Conservation (phyloP, 1,140 invertebrate genomes). For the Cryptotermes secundus region DNA sequence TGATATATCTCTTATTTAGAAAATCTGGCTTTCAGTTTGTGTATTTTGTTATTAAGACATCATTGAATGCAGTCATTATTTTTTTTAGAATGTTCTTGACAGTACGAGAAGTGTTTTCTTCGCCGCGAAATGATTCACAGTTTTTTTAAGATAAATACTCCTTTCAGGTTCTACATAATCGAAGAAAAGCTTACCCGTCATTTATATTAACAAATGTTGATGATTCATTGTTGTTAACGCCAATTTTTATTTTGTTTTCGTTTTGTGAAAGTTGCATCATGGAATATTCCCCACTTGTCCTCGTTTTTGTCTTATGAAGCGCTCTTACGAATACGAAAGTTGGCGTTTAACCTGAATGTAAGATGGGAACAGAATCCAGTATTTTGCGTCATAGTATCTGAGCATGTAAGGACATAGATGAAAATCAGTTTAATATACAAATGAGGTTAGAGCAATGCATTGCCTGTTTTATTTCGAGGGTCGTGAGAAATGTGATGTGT, state of each 20-base stretch:
- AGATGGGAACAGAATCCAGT: background rate
- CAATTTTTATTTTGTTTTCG: background rate
- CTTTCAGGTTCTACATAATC: background rate
- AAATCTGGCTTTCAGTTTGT: too few relatives aligned
- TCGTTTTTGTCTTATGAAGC: background rate
- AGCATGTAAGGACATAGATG: background rate
- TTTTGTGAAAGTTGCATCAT: conserved; percentile 7
- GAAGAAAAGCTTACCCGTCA: background rate
- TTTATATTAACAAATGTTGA: background rate
- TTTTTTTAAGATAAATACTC: background rate
- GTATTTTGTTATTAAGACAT: too few relatives aligned
- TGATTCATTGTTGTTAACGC: background rate
- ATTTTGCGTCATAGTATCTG: background rate
- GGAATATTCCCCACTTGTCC: background rate
- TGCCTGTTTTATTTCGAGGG: background rate
- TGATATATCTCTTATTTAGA: too few relatives aligned
- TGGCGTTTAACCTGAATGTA: background rate
- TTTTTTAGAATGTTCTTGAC: background rate
- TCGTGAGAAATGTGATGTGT: background rate
- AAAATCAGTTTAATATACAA: background rate
- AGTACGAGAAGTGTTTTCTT: background rate
- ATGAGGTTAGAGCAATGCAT: background rate
- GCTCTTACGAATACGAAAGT: background rate
- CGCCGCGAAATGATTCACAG: background rate
- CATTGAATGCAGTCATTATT: too few relatives aligned